Base-by-base conservation (phyloP, 2,113 vertebrate genomes). In the Crotalus helleri region DNA sequence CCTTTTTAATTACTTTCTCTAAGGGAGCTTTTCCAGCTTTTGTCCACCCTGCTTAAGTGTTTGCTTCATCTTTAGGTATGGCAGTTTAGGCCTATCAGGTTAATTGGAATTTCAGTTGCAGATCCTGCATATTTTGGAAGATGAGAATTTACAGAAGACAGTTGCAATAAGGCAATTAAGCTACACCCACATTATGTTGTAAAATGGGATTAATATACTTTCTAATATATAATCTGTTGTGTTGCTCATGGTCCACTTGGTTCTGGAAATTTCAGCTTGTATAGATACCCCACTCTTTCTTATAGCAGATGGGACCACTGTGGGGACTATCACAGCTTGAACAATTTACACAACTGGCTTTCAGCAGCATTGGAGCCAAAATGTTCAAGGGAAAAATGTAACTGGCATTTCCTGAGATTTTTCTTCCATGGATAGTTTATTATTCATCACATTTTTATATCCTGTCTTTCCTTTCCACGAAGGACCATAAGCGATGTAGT, bases 371-470 rank as follows among this genome's bases (percentile, higher is more conserved):
- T 23, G 13, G 15, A 85, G n/a, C 15, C n/a, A 81, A 53, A 33
- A 39, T 81, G 64, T 54, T 15, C 59, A 61, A 91, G n/a, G 5
- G 64, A 11, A 33, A 91, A 81, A 69, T 69, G 44, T 54, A 81
- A 91, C 53, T 55, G 51, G 69, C 33, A 85, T 85, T 44, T 85
- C 53, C 54, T 55, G 33, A 44, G 33, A 7, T 57, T 91, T 90
- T 91, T 85, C 54, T 85, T 44, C 23, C 69, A 74, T 19, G 26
- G 29, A 4, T 91, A 24, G n/a, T 55, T 57, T 44, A 91, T 91
- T 91, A 85, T 85, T 85, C 11, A 58, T 85, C 88, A 89, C 57
- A 89, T 46, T 89, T 81, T 81, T 89, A 58, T 59, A 89, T 89
- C 74, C 21, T 55, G 24, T 46, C 21, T 39, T 85, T 9, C 24